Conservation (phyloP, 92 coral and sea anemone species). For the Zoanthus sansibaricus region DNA sequence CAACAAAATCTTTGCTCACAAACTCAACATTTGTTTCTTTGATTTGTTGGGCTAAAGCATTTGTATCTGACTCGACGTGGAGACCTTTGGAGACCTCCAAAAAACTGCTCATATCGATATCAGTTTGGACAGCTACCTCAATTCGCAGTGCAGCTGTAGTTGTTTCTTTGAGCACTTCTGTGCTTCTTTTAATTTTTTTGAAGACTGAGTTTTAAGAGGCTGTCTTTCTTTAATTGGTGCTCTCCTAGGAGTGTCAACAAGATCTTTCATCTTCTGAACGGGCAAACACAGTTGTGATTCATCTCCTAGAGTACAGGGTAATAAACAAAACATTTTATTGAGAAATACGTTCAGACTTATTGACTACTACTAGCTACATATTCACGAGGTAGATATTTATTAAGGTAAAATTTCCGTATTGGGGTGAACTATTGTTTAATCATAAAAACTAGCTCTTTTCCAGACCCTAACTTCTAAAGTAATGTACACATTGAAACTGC, state of each 20-base stretch:
- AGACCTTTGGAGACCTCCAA: slow-evolving; percentile 23
- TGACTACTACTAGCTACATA: not conserved
- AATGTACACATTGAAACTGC: too few species aligned
- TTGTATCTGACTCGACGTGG: slow-evolving; percentile 22
- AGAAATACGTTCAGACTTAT: not conserved
- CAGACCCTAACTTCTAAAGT: too few species aligned
- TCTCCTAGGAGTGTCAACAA: not conserved
- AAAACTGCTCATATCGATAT: slow-evolving; percentile 15
- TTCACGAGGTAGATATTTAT: too few species aligned
- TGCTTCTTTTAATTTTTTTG: not conserved
- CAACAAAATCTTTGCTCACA: slow-evolving; percentile 18
- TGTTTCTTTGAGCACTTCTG: slow-evolving; percentile 1
- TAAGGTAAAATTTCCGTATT: too few species aligned
- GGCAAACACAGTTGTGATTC: not conserved
- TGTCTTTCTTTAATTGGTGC: slow-evolving; percentile 2
- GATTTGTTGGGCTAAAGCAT: slow-evolving; percentile 22
- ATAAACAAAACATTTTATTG: not conserved
- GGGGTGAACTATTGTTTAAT: too few species aligned
- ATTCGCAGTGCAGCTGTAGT: not conserved
- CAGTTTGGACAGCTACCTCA: slow-evolving; percentile 21
- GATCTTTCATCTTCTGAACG: not conserved
- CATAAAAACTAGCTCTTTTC: too few species aligned
- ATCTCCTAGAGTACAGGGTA: not conserved
- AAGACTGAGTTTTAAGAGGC: not conserved
- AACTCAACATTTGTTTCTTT: slow-evolving; percentile 11